A percentile compares a stretch with the other conserved stretches of the same genome.
Evolutionary conservation across 2,797 vertebrate species (phyloP).

Genomic region (Carapus acus): DNA sequence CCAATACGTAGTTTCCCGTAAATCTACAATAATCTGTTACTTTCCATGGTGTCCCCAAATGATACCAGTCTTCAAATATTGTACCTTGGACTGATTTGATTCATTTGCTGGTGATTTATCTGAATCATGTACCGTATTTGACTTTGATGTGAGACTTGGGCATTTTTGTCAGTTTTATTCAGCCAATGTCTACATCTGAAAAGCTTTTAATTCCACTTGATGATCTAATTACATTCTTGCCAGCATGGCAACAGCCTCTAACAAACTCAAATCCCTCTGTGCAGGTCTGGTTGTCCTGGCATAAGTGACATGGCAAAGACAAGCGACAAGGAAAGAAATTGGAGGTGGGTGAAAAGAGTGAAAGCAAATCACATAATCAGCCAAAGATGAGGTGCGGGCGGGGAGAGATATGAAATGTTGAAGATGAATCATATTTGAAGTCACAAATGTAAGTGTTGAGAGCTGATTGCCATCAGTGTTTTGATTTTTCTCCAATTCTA

Average conservation of each 20-base stretch:
- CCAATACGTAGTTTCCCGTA: too few relatives aligned
- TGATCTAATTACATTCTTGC: background rate
- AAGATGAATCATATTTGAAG: constrained; percentile 49
- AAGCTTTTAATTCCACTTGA: too few relatives aligned
- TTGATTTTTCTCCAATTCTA: constrained; percentile 53
- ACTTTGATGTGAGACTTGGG: too few relatives aligned
- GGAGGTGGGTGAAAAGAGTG: constrained; percentile 6
- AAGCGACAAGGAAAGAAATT: background rate
- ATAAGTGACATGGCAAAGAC: constrained; percentile 13
- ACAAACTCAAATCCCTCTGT: constrained; percentile 1
- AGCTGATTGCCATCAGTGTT: constrained; percentile 47
- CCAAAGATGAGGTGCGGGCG: constrained; percentile 17
- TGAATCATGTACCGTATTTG: too few relatives aligned
- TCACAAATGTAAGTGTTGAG: constrained; percentile 41
- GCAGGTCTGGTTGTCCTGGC: constrained; percentile 18
- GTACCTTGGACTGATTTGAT: too few relatives aligned
- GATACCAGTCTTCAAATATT: too few relatives aligned
- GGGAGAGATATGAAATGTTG: constrained; percentile 5
- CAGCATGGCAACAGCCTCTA: constrained; percentile 8
- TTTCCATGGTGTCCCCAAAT: too few relatives aligned
- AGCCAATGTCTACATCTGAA: too few relatives aligned
- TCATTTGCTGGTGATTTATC: too few relatives aligned
- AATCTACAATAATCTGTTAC: too few relatives aligned
- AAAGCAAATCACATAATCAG: constrained; percentile 31
- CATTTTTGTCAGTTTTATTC: too few relatives aligned